These are phyloP conservation scores for Nephila pilipes DNA, from an alignment of 1,140 invertebrate genomes.

Conservation along the genomic window DNA sequence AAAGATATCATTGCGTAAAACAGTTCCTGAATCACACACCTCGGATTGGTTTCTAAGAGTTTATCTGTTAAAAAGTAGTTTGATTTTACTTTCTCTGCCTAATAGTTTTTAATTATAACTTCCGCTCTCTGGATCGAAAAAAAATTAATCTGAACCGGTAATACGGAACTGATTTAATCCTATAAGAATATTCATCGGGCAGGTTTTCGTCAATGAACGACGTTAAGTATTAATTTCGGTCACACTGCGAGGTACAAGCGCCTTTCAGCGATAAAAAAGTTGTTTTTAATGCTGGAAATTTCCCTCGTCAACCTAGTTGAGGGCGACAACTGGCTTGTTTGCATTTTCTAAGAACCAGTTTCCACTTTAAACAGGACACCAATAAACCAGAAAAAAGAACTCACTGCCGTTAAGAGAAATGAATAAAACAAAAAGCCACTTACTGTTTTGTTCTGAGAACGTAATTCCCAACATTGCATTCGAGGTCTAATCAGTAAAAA, in stretches of 20 bases:
- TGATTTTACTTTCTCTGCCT: background rate
- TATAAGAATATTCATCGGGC: background rate
- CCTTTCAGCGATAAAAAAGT: background rate
- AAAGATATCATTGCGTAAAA: background rate
- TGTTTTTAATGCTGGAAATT: background rate
- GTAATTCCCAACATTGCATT: background rate
- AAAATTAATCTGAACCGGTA: background rate
- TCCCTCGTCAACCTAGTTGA: conserved; percentile 10
- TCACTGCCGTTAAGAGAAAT: background rate
- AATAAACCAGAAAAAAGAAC: background rate
- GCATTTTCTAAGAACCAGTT: conserved; percentile 21
- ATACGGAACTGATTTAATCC: background rate
- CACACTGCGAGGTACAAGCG: background rate
- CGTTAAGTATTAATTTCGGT: background rate
- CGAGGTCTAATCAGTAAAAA: background rate
- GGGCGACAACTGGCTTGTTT: background rate
- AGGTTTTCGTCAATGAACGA: background rate
- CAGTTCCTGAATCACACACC: background rate
- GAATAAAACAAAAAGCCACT: background rate
- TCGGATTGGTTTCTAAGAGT: background rate
- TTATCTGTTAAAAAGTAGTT: background rate
- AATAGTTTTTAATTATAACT: background rate
- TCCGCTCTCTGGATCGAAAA: background rate
- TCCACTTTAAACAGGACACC: conserved; percentile 1
- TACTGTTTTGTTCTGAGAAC: background rate